These are phyloP conservation scores for Antheraea assamensis DNA, from an alignment of 2,888 invertebrate genomes.

Conservation along the genomic window DNA sequence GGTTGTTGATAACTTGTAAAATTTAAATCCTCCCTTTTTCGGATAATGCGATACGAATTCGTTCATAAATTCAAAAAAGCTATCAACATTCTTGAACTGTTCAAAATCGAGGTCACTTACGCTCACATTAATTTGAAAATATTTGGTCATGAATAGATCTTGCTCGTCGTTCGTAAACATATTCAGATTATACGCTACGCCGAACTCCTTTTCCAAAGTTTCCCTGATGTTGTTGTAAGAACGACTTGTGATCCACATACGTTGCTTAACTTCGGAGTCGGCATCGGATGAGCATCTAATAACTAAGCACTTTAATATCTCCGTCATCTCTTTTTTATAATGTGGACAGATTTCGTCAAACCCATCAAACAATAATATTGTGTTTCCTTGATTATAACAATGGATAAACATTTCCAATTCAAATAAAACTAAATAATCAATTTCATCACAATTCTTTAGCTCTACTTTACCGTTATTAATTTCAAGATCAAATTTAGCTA, in stretches of 20 bases:
- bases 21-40: not conserved
- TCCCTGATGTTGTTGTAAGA: conserved; percentile 28
- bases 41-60: not conserved
- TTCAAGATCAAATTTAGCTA: conserved; percentile 1
- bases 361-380: conserved; percentile 32
- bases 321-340: conserved; percentile 27
- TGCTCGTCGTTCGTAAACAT: conserved; percentile 22
- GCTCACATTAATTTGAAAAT: conserved; percentile 27
- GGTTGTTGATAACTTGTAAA: not conserved
- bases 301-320: conserved; percentile 13
- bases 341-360: conserved; percentile 35
- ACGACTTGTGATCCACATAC: conserved; percentile 31
- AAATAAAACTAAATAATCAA: not conserved
- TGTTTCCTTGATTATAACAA: conserved; percentile 24
- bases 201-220: conserved; percentile 8
- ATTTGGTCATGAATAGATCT: conserved; percentile 20
- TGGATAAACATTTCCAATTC: conserved; percentile 29
- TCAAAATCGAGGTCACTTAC: conserved; percentile 1
- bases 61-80: conserved; percentile 15
- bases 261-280: not conserved
- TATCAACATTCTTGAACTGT: conserved; percentile 6
- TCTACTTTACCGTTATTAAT: conserved; percentile 1
- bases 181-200: conserved; percentile 2
- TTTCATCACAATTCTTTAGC: not conserved
- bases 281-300: not conserved